Percentiles rank a stretch among this genome's conserved stretches.
These are phyloP conservation scores for Rhimphoctona megacephalus DNA, from an alignment of 2,888 invertebrate species.

Conservation along the genomic window DNA sequence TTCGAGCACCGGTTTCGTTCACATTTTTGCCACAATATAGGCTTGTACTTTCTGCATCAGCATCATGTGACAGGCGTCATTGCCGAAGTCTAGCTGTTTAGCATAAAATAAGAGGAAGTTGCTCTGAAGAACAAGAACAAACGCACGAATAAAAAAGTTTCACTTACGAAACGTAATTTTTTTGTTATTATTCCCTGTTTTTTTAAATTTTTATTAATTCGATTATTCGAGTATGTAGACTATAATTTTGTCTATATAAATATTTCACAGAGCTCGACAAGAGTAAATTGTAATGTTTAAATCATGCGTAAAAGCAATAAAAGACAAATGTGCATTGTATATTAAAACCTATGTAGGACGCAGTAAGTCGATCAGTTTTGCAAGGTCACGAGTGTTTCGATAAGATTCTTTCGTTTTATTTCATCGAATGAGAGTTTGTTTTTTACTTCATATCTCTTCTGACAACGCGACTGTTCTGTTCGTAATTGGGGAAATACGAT, in stretches of 20 bases:
- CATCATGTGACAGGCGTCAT: conserved; percentile 7
- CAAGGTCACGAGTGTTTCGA: conserved; percentile 35
- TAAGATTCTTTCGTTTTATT: conserved; percentile 15
- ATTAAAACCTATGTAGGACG: background rate
- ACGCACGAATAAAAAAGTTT: background rate
- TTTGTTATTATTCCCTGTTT: background rate
- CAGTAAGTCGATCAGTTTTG: conserved; percentile 16
- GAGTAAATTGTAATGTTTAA: background rate
- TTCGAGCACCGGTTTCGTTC: conserved; percentile 30
- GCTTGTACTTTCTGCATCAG: conserved; percentile 4
- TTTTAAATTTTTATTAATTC: background rate
- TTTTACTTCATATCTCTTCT: background rate
- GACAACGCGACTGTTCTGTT: background rate
- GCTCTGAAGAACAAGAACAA: background rate
- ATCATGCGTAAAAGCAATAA: background rate
- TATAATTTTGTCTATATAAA: background rate
- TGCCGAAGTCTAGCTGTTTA: conserved; percentile 5
- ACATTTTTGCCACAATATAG: background rate
- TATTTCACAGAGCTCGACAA: background rate
- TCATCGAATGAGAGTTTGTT: background rate
- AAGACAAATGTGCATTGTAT: background rate
- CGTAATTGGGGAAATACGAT: background rate
- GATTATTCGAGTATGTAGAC: background rate
- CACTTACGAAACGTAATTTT: conserved; percentile 2
- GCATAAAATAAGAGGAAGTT: background rate